Evolutionary conservation across 2,113 vertebrate genomes (phyloP).

Genomic region (Microtus montanus): DNA sequence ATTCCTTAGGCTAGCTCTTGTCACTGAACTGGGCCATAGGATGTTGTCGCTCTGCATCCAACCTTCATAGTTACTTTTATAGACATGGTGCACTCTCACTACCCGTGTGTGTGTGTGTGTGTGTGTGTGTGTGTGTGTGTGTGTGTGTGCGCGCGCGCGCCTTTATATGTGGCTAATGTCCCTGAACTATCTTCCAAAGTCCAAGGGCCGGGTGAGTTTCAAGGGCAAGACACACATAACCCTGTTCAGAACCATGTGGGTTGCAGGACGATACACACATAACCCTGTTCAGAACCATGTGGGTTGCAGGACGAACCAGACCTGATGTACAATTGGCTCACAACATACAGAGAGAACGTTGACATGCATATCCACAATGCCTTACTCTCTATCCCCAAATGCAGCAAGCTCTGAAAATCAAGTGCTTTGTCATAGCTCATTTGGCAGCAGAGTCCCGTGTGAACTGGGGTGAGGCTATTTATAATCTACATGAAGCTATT

Average conservation of each 20-base stretch:
- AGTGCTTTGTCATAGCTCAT: conserved; percentile 37
- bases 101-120: not conserved
- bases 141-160: not conserved
- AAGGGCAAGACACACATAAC: not conserved
- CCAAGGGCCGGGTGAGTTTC: not conserved
- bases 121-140: not conserved
- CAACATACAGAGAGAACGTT: not conserved
- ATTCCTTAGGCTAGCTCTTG: not conserved
- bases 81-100: fast-evolving
- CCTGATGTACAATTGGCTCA: not conserved
- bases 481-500: conserved; percentile 63
- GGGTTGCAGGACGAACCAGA: not conserved
- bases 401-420: not conserved
- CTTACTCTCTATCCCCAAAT: not conserved
- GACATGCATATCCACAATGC: not conserved
- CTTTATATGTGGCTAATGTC: not conserved
- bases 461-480: conserved; percentile 64
- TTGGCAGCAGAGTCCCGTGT: conserved; percentile 41
- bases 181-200: not conserved
- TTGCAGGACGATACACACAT: not conserved
- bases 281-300: not conserved
- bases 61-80: not conserved
- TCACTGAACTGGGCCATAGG: not conserved
- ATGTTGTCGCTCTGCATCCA: fast-evolving
- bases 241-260: fast-evolving